These are phyloP conservation scores for Prolemur simus DNA, from an alignment of 2,113 vertebrate genomes.

Conservation along the genomic window DNA sequence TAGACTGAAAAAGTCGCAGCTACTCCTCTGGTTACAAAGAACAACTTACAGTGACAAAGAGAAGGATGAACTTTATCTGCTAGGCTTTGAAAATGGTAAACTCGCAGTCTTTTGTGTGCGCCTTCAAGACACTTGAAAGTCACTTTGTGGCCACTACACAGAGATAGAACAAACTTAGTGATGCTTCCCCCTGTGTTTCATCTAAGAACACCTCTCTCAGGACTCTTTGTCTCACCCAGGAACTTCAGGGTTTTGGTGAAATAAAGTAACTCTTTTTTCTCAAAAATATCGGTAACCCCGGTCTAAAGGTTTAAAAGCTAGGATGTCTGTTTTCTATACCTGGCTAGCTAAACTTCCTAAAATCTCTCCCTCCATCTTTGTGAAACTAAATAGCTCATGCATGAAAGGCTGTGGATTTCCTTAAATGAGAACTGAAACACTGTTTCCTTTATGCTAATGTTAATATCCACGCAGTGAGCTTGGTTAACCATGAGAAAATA, in stretches of 20 bases:
- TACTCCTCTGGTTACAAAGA: neutral
- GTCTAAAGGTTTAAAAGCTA: neutral
- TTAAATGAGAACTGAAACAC: neutral
- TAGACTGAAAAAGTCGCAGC: neutral
- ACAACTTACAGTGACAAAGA: neutral
- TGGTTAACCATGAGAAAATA: slow-evolving; percentile 47
- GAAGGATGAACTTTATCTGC: neutral
- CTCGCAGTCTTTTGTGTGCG: neutral
- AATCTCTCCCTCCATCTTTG: neutral
- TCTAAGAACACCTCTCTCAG: neutral
- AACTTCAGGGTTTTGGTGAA: neutral
- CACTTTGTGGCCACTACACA: neutral
- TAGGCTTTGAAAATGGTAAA: neutral
- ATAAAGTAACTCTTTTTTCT: neutral
- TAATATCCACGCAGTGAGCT: slow-evolving; percentile 3
- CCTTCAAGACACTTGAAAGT: neutral
- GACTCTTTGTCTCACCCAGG: neutral
- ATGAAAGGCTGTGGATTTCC: neutral
- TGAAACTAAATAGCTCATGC: neutral
- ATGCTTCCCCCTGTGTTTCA: neutral
- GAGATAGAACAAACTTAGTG: neutral
- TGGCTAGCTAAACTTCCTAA: neutral
- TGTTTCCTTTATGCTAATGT: neutral
- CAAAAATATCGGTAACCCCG: neutral
- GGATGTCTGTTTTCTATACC: neutral